Percentiles rank a stretch among this genome's conserved stretches.
phyloP scores from a whole-genome alignment of 1,140 invertebrate species.

The Orchesella cincta region DNA sequence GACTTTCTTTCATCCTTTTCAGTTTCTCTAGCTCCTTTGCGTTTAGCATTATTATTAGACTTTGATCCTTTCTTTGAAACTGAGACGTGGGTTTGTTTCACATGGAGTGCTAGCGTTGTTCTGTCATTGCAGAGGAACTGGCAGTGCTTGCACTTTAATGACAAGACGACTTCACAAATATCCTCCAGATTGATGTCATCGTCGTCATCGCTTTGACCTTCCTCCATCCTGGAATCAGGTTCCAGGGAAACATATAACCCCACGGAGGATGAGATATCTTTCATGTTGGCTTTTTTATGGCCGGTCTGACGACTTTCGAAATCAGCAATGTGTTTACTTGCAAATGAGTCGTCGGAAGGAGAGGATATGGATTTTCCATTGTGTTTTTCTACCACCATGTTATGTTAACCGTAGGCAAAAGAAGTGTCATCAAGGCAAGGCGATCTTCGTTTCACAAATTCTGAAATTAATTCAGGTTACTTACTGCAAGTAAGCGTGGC shows the following conservation, averaged over 20 bases:
- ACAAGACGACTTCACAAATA: constrained; percentile 41
- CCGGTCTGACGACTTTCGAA: too few species aligned
- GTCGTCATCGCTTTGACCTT: constrained; percentile 47
- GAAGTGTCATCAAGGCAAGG: too few species aligned
- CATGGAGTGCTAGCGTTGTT: constrained; percentile 19
- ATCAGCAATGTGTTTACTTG: too few species aligned
- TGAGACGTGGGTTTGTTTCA: constrained; percentile 25
- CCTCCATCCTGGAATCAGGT: neutral
- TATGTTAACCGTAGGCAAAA: too few species aligned
- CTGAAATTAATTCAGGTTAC: too few species aligned
- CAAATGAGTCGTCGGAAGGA: too few species aligned
- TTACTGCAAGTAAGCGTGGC: too few species aligned
- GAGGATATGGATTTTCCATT: too few species aligned
- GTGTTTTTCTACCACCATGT: too few species aligned
- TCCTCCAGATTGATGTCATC: constrained; percentile 28
- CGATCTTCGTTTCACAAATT: too few species aligned
- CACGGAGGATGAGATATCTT: neutral
- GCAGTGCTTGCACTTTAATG: constrained; percentile 43
- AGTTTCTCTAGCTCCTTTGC: neutral
- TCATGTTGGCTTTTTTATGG: too few species aligned
- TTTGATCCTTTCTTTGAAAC: neutral
- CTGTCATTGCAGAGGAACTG: constrained; percentile 37
- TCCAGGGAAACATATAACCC: neutral
- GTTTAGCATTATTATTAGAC: neutral
- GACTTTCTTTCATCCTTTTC: neutral